phyloP scores from a whole-genome alignment of 2,888 invertebrate species.

The Diaperis boleti region DNA sequence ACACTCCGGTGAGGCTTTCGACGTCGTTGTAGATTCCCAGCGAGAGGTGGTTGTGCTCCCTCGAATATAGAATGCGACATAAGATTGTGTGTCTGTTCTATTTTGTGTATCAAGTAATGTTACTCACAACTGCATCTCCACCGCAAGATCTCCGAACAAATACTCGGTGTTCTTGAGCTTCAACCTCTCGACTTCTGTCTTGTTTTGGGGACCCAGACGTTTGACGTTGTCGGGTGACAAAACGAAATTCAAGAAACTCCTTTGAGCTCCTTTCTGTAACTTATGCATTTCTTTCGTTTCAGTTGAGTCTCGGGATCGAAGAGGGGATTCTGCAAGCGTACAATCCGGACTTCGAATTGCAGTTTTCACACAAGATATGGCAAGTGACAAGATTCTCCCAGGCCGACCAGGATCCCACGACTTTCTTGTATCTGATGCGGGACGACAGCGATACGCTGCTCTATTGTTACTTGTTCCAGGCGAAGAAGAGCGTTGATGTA shows the following conservation, averaged over 20 bases:
- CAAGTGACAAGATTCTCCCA: conserved; percentile 71
- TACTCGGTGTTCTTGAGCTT: conserved; percentile 38
- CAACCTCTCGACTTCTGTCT: conserved; percentile 40
- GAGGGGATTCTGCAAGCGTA: conserved; percentile 77
- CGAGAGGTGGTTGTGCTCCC: conserved; percentile 62
- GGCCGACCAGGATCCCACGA: conserved; percentile 64
- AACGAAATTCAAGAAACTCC: conserved; percentile 24
- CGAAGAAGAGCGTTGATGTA: conserved; percentile 76
- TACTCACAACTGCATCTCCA: conserved; percentile 46
- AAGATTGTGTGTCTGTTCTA: too few relatives aligned
- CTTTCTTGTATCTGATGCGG: conserved; percentile 80
- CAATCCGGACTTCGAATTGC: conserved; percentile 78
- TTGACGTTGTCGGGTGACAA: conserved; percentile 46
- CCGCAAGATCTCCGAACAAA: conserved; percentile 47
- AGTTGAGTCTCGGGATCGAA: conserved; percentile 81
- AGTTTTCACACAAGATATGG: conserved; percentile 74
- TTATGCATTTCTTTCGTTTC: conserved; percentile 47
- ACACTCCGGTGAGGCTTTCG: conserved; percentile 63
- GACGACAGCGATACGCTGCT: conserved; percentile 80
- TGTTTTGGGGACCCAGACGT: conserved; percentile 43
- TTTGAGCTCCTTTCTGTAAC: too few relatives aligned
- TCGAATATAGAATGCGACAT: too few relatives aligned
- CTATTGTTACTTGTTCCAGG: conserved; percentile 80
- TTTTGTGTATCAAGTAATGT: too few relatives aligned
- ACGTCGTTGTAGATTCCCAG: conserved; percentile 62